Base-by-base conservation (phyloP, 2,797 vertebrate genomes). In the Poliocrania exsul region DNA sequence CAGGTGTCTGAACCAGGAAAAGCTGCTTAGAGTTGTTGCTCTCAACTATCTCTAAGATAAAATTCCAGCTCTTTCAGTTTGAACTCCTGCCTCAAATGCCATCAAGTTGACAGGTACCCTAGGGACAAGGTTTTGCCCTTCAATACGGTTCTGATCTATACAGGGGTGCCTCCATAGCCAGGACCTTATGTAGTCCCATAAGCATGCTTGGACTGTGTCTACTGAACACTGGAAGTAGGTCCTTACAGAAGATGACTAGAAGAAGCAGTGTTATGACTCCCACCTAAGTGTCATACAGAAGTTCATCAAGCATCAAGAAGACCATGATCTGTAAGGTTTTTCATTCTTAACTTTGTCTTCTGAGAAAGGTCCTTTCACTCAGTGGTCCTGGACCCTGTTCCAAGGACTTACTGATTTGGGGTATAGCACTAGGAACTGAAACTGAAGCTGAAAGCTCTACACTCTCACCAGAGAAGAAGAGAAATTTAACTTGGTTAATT, bases 121-220 rank as follows among this genome's bases (percentile, higher is more conserved):
- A 14, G 15, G 7, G 10, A 5, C 28, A 42, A 18, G 46, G 17
- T 29, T 75, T n/a, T 65, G 28, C 21, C 33, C 17, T 42, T 33
- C 20, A 16, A 5, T 47, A 35, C 5, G 4, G 11, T 20, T 61
- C 38, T 69, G 50, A 11, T 10, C 6, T 8, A 10, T 46, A 44
- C 18, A 17, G 25, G 40, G 5, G 4, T 71, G 40, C 6, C 13
- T 28, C 13, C 51, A 37, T 10, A 38, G 5, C 26, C 37, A 75
- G 16, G 24, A 20, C 11, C 8, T 44, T 67, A 35, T 1, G 1
- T 10, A 35, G 17, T 61, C 29, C 25, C 1, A 0, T 40, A 31
- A 72, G 13, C 67, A 42, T 50, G 53, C 25, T 46, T 28, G 6
- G 28, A 33, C 25, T 1, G 0, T 31, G 21, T 26, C 31, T 54